Evolutionary conservation across 2,113 vertebrate species (phyloP).

Genomic region (Tympanuchus pallidicinctus): DNA sequence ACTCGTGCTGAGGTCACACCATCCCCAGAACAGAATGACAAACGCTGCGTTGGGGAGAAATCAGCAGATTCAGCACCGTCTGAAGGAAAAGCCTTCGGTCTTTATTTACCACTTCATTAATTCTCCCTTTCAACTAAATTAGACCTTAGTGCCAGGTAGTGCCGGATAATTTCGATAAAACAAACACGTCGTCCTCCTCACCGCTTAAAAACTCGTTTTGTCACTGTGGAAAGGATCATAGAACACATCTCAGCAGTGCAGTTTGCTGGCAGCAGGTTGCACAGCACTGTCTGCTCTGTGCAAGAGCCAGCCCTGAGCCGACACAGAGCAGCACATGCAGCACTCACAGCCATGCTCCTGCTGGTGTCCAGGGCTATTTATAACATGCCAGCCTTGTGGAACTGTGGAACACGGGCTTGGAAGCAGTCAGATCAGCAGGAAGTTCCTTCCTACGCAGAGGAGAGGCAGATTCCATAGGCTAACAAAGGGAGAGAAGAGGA

Average conservation of each 20-base stretch:
- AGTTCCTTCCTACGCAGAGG: neutral
- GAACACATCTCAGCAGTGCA: neutral
- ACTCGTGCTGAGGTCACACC: neutral
- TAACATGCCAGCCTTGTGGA: neutral
- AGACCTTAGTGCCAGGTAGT: neutral
- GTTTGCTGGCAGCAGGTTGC: neutral
- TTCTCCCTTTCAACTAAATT: neutral
- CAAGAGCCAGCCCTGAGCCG: neutral
- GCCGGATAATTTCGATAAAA: neutral
- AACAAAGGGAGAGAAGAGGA: neutral
- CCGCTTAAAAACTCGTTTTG: neutral
- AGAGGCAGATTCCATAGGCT: neutral
- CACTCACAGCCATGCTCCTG: accelerated
- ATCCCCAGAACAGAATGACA: accelerated
- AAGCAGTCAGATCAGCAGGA: neutral
- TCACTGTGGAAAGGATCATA: neutral
- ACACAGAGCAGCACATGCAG: neutral
- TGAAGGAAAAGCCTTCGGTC: neutral
- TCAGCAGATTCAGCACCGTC: neutral
- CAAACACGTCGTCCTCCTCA: neutral
- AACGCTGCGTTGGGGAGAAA: neutral
- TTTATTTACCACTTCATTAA: neutral
- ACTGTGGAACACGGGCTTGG: neutral
- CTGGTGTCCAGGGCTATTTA: neutral
- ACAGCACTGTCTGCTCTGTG: neutral